Evolutionary conservation across 2,113 vertebrate genomes (phyloP).

Genomic region (Cariama cristata): DNA sequence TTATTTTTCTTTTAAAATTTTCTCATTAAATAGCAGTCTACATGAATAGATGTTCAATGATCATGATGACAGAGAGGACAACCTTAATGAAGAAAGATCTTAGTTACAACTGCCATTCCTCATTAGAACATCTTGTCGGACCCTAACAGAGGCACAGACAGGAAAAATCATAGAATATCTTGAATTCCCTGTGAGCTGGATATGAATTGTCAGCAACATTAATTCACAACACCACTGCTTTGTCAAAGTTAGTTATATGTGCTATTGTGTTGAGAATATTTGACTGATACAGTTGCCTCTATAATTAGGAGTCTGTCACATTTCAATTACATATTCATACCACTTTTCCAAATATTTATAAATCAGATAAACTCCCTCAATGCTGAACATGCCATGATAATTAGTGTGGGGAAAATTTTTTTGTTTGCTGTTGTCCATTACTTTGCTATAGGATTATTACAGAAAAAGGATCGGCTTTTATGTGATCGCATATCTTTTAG

Average conservation of each 20-base stretch:
- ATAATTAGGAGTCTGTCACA: slow-evolving; percentile 34
- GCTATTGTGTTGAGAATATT: slow-evolving; percentile 15
- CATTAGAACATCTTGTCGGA: background rate
- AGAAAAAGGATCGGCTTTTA: background rate
- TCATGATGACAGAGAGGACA: background rate
- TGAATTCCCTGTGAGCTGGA: background rate
- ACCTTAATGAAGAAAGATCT: background rate
- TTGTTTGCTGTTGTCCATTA: background rate
- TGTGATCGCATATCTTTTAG: background rate
- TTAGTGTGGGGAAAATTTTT: background rate
- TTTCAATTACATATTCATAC: slow-evolving; percentile 30
- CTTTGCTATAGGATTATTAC: background rate
- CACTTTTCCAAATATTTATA: background rate
- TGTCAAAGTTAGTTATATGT: slow-evolving; percentile 18
- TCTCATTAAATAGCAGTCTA: background rate
- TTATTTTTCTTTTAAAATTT: background rate
- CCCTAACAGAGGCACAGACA: background rate
- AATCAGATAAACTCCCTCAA: background rate
- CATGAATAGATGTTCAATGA: background rate
- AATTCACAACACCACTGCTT: background rate
- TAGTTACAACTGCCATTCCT: background rate
- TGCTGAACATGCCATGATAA: background rate
- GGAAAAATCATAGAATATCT: background rate
- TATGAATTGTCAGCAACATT: slow-evolving; percentile 5
- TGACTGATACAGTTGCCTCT: background rate